Base-by-base conservation (phyloP, 2,888 invertebrate species). In the Spisula subtruncata region DNA sequence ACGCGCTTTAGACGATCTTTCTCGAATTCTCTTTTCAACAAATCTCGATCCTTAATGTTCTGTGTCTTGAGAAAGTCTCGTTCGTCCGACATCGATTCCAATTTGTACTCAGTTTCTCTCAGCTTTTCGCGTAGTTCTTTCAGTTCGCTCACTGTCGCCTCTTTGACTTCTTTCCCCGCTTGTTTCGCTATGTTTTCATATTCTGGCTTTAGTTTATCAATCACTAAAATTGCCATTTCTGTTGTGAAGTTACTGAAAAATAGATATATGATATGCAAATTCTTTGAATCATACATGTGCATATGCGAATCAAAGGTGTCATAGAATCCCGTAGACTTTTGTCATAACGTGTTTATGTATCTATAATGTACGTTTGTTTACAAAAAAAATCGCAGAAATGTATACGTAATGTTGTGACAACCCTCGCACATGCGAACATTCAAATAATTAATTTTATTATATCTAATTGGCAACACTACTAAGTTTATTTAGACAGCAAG, bases 1-100 rank as follows among this genome's bases (percentile, higher is more conserved):
- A 85, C 54, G 41, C 89, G 81, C 60, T 89, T 90, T 5, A 75
- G 60, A 56, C 83, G 87, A 32, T 90, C 90, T 51, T 88, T 90
- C 66, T 90, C 90, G 32, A 89, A 81, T 51, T 89, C 89, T 48
- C 87, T 86, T 81, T 86, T 90, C 79, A 88, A 84, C n/a, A 86
- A 56, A 18, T 86, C 88, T 2, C 86, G 83, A 85, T 91, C 91
- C 20, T 85, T 87, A 46, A 48, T 79, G 18, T 80, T 81, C 29
- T 71, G 60, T 29, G 48, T 83, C 35, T 87, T 88, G 18, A 91
- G 46, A 10, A 75, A 71, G 20, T 89, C 87, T 56, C 87, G 87
- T 54, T 90, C 88, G 6, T 41, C 41, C 29, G 85, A 85, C 12
- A 91, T 46, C 16, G 87, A 56, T 35, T 86, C 86, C 12, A 89